phyloP scores from a whole-genome alignment of 1,140 invertebrate species.

The Camponotus pennsylvanicus region DNA sequence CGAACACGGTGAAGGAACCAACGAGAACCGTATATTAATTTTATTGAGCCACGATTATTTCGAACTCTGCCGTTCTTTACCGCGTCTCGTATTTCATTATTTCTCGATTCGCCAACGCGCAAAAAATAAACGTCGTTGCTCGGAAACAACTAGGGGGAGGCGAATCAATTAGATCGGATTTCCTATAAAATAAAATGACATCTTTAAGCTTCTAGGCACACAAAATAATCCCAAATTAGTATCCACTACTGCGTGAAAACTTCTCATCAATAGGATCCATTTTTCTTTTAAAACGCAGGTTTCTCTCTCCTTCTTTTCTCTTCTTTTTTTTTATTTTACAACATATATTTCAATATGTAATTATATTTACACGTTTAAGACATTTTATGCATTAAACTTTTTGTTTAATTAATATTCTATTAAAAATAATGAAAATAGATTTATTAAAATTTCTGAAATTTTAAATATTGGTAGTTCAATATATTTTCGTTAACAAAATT shows the following conservation, averaged over 20 bases:
- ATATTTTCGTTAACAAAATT: too few relatives aligned
- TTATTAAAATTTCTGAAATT: neutral
- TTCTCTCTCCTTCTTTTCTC: too few relatives aligned
- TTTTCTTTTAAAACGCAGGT: too few relatives aligned
- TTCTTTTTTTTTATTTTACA: too few relatives aligned
- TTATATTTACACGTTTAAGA: too few relatives aligned
- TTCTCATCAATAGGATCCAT: neutral
- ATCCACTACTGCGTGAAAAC: neutral
- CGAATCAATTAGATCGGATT: conserved; percentile 8
- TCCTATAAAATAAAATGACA: neutral
- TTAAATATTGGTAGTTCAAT: too few relatives aligned
- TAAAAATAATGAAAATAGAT: neutral
- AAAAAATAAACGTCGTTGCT: neutral
- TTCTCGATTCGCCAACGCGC: conserved; percentile 34
- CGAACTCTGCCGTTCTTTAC: neutral
- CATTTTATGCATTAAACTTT: neutral
- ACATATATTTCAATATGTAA: neutral
- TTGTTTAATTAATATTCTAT: neutral
- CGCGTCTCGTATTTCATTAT: conserved; percentile 43
- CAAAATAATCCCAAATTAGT: neutral
- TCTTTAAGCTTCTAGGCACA: neutral
- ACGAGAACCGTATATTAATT: conserved; percentile 57
- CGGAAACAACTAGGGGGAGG: neutral
- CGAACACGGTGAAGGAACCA: conserved; percentile 6
- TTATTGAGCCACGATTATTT: conserved; percentile 49